Conservation (phyloP, 92 coral and sea anemone genomes). For the Phenganax subtilis region DNA sequence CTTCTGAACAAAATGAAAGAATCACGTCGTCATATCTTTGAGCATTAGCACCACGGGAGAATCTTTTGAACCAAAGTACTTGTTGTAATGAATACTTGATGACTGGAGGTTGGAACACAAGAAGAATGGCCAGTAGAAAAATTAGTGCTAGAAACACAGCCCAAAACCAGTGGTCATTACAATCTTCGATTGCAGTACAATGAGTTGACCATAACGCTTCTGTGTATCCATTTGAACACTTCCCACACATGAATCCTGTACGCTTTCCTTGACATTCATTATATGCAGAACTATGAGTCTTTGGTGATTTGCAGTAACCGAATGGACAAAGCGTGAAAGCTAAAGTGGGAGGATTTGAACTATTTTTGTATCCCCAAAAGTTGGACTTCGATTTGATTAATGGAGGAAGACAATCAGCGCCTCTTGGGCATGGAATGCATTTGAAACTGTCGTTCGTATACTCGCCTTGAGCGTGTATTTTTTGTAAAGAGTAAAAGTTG, state of each 20-base stretch:
- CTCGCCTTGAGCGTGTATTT: constrained; percentile 46
- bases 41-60: background rate
- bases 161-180: constrained; percentile 69
- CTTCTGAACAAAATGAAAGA: constrained; percentile 1
- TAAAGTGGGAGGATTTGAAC: constrained; percentile 40
- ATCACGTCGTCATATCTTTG: background rate
- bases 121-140: constrained; percentile 53
- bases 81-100: constrained; percentile 42
- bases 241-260: constrained; percentile 67
- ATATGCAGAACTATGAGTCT: constrained; percentile 35
- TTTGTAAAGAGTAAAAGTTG: constrained; percentile 55
- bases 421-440: constrained; percentile 70
- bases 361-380: constrained; percentile 65
- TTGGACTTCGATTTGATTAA: constrained; percentile 52
- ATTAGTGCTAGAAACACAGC: constrained; percentile 39
- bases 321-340: constrained; percentile 65
- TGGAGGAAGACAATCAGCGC: constrained; percentile 56
- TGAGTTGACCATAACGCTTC: constrained; percentile 62
- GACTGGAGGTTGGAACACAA: constrained; percentile 65
- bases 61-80: constrained; percentile 54
- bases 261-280: constrained; percentile 76
- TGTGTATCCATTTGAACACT: constrained; percentile 56
- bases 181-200: constrained; percentile 49
- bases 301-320: constrained; percentile 60
- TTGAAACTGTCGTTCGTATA: constrained; percentile 30